Conservation (phyloP, 2,797 vertebrate species). For the Stomatorhinus walkeri region DNA sequence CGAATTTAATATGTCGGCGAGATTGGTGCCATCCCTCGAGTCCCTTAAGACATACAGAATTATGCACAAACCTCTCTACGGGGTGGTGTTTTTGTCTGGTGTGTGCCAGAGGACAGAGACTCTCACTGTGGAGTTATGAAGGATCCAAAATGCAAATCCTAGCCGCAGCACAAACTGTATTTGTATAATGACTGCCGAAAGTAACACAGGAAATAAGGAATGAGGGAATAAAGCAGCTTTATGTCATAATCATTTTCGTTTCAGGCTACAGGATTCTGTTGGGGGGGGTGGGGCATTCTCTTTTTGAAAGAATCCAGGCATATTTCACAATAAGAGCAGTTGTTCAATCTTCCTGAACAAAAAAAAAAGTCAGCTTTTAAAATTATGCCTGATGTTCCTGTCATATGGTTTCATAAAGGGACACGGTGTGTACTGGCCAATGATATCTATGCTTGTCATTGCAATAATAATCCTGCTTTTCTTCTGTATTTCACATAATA, state of each 20-base stretch:
- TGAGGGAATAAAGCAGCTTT: neutral
- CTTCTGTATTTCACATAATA: neutral
- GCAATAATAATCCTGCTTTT: neutral
- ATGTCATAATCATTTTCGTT: neutral
- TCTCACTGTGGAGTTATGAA: neutral
- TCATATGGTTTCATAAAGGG: neutral
- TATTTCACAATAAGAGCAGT: neutral
- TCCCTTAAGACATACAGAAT: neutral
- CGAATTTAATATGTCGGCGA: neutral
- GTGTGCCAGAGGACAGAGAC: neutral
- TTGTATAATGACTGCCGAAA: neutral
- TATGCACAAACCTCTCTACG: neutral
- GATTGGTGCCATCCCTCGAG: neutral
- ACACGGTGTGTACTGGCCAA: neutral
- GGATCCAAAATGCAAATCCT: neutral
- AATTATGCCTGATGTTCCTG: neutral
- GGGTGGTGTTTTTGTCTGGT: neutral
- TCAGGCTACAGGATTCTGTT: neutral
- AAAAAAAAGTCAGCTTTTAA: neutral
- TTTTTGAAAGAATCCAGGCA: neutral
- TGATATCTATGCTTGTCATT: neutral
- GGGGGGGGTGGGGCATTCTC: neutral
- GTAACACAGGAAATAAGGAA: conserved; percentile 7
- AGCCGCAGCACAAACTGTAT: neutral
- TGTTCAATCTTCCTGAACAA: neutral